phyloP scores from a whole-genome alignment of 1,140 invertebrate species.

The Scaptomyza hsui region DNA sequence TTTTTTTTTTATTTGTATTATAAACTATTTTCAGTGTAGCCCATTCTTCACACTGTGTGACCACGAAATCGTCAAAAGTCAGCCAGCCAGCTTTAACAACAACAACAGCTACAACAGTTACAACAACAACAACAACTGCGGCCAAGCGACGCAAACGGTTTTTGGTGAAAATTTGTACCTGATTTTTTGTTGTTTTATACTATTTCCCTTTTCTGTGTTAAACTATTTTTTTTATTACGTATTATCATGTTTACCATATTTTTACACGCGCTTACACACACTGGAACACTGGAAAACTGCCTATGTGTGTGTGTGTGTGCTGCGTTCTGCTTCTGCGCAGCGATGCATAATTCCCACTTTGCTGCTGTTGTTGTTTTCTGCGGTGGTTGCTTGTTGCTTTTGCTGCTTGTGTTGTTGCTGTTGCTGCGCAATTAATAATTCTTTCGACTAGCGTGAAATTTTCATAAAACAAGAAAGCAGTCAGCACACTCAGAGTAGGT shows the following conservation, averaged over 20 bases:
- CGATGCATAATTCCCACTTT: slow-evolving; percentile 80
- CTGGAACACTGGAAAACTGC: slow-evolving; percentile 20
- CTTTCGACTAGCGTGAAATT: slow-evolving; percentile 81
- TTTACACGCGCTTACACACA: slow-evolving; percentile 77
- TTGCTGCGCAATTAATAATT: slow-evolving; percentile 80
- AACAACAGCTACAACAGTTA: slow-evolving; percentile 28
- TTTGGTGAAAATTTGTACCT: slow-evolving; percentile 81
- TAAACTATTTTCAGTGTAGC: slow-evolving; percentile 25
- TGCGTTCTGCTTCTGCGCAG: slow-evolving; percentile 79
- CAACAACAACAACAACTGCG: slow-evolving; percentile 34
- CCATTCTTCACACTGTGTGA: slow-evolving; percentile 81
- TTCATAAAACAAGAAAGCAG: slow-evolving; percentile 74
- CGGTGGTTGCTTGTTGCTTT: slow-evolving; percentile 21
- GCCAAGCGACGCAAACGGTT: slow-evolving; percentile 69
- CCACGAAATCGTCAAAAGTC: slow-evolving; percentile 77
- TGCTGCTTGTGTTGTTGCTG: slow-evolving; percentile 36
- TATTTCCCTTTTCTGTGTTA: slow-evolving; percentile 76
- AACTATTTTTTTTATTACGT: slow-evolving; percentile 78
- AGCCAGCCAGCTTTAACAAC: slow-evolving; percentile 62
- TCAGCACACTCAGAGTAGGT: too few relatives aligned
- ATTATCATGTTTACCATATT: slow-evolving; percentile 82
- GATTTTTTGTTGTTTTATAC: slow-evolving; percentile 55
- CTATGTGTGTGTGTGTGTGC: slow-evolving; percentile 22
- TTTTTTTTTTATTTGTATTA: too few relatives aligned
- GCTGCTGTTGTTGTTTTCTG: slow-evolving; percentile 35